Conservation (phyloP, 2,888 invertebrate genomes). For the Eupelmus urozonus region DNA sequence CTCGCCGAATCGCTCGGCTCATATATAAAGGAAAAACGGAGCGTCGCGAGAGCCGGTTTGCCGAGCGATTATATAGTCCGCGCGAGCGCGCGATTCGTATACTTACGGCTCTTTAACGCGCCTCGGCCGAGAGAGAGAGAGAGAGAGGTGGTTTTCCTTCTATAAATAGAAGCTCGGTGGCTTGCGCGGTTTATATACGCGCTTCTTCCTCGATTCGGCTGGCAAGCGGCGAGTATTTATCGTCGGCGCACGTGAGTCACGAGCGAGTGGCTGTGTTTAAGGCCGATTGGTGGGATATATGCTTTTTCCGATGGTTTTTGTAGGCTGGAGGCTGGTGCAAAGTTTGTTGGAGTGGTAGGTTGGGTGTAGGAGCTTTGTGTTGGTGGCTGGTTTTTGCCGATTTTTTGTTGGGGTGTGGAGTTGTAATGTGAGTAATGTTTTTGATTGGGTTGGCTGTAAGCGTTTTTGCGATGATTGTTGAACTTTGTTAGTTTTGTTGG, state of each 20-base stretch:
- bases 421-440: too few species aligned
- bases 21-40: not conserved
- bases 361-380: too few species aligned
- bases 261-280: too few species aligned
- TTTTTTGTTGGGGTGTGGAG: too few species aligned
- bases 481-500: too few species aligned
- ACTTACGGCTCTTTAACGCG: not conserved
- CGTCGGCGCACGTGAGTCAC: not conserved
- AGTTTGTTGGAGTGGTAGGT: too few species aligned
- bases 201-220: not conserved
- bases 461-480: too few species aligned
- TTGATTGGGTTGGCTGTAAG: too few species aligned
- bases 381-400: too few species aligned
- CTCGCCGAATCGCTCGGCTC: not conserved
- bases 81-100: not conserved
- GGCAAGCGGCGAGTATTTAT: slow-evolving; percentile 5
- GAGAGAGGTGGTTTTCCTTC: slow-evolving; percentile 21
- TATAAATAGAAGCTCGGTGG: slow-evolving; percentile 31
- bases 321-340: too few species aligned
- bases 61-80: slow-evolving; percentile 27
- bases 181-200: not conserved
- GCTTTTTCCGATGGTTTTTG: too few species aligned
- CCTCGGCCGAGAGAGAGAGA: slow-evolving; percentile 5
- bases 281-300: too few species aligned
- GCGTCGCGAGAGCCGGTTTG: not conserved